Conservation (phyloP, 2,888 invertebrate genomes). For the Tyria jacobaeae region DNA sequence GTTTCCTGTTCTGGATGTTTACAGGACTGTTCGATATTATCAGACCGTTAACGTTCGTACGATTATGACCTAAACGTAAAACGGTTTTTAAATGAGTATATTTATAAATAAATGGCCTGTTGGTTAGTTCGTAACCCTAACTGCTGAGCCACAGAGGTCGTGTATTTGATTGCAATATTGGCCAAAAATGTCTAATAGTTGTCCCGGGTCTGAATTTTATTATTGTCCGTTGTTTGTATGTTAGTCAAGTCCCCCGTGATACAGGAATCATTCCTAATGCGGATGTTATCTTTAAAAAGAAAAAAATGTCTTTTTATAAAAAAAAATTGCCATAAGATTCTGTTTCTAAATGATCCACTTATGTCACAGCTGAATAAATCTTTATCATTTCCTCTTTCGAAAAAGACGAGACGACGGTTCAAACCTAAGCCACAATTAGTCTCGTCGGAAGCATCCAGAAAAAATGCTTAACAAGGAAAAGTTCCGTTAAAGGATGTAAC, state of each 20-base stretch:
- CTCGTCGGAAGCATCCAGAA: not conserved
- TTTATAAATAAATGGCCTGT: too few species aligned
- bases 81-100: slow-evolving; percentile 6
- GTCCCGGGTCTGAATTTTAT: too few species aligned
- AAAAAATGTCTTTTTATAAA: too few species aligned
- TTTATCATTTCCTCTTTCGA: not conserved
- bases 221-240: too few species aligned
- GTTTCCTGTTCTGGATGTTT: slow-evolving; percentile 16
- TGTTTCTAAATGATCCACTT: not conserved
- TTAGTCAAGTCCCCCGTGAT: too few species aligned
- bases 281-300: too few species aligned
- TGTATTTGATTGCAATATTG: too few species aligned
- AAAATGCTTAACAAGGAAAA: not conserved
- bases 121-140: too few species aligned
- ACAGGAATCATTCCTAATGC: too few species aligned
- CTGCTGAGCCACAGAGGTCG: too few species aligned
- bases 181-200: too few species aligned
- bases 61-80: slow-evolving; percentile 5
- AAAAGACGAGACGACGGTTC: not conserved
- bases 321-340: too few species aligned
- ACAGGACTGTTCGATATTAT: slow-evolving; percentile 18
- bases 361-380: not conserved
- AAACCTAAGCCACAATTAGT: not conserved
- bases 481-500: not conserved
- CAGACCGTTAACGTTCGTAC: slow-evolving; percentile 17